A percentile compares a stretch with the other conserved stretches of the same genome.
Conservation (phyloP, 2,113 vertebrate species). For the Xyliphius kryptos region DNA sequence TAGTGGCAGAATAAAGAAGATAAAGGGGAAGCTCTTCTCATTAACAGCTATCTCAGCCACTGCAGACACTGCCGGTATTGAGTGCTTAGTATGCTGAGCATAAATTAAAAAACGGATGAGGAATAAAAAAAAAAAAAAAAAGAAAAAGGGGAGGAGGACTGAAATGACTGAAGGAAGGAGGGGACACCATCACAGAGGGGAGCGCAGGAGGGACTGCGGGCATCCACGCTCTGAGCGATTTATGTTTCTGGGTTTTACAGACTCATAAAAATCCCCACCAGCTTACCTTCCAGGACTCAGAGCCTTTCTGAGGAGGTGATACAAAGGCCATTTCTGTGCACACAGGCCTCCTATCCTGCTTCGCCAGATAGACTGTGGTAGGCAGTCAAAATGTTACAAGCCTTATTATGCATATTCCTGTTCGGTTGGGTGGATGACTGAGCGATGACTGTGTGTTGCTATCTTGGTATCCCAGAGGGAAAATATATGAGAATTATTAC, state of each 20-base stretch:
- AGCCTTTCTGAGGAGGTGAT: slow-evolving; percentile 6
- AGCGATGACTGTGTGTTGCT: slow-evolving; percentile 10
- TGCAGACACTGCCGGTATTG: slow-evolving; percentile 86
- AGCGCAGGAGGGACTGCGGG: slow-evolving; percentile 11
- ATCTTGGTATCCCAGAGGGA: slow-evolving; percentile 40
- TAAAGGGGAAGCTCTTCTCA: slow-evolving; percentile 96
- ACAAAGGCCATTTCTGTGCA: slow-evolving; percentile 17
- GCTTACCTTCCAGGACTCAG: slow-evolving; percentile 27
- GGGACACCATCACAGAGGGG: slow-evolving; percentile 26
- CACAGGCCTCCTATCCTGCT: no score
- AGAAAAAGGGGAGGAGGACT: slow-evolving; percentile 22
- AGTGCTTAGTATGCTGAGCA: slow-evolving; percentile 75
- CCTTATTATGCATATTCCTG: slow-evolving; percentile 34
- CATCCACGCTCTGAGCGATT: slow-evolving; percentile 24
- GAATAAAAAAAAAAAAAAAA: slow-evolving; percentile 56
- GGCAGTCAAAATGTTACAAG: slow-evolving; percentile 20
- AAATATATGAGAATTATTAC: slow-evolving; percentile 26
- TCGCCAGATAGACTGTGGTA: slow-evolving; percentile 4
- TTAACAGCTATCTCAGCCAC: slow-evolving; percentile 98
- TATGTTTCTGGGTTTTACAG: slow-evolving; percentile 13
- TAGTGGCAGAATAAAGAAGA: slow-evolving; percentile 91
- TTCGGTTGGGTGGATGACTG: slow-evolving; percentile 27
- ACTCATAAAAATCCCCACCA: slow-evolving; percentile 17
- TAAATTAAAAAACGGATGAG: slow-evolving; percentile 82
- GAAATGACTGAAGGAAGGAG: slow-evolving; percentile 30